These are phyloP conservation scores for Netta rufina DNA, from an alignment of 2,797 vertebrate genomes.

Conservation along the genomic window DNA sequence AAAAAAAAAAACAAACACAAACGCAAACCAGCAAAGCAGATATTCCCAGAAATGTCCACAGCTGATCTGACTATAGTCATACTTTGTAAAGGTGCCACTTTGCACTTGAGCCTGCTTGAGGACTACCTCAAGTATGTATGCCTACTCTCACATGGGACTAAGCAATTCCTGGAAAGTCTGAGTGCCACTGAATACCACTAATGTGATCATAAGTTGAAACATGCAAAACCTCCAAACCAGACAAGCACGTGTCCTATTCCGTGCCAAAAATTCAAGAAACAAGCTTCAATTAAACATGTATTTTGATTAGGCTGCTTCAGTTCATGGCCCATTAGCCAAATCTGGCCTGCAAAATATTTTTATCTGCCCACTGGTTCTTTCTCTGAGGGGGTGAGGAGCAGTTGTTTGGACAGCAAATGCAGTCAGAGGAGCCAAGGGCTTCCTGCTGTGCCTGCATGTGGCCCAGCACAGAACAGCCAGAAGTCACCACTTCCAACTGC, in stretches of 20 bases:
- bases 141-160: neutral
- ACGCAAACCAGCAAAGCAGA: neutral
- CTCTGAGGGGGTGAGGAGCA: constrained; percentile 2
- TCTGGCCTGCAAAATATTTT: constrained; percentile 41
- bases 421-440: constrained; percentile 36
- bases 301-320: constrained; percentile 19
- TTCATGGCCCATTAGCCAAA: constrained; percentile 45
- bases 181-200: neutral
- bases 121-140: neutral
- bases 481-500: constrained; percentile 21
- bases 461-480: constrained; percentile 31
- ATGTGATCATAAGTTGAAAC: neutral
- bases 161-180: neutral
- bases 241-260: neutral
- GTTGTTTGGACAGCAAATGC: constrained; percentile 45
- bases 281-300: constrained; percentile 19
- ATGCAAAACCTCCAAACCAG: neutral
- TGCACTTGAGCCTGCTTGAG: neutral
- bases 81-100: neutral
- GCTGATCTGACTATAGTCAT: neutral
- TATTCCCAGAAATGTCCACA: neutral
- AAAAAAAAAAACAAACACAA: neutral
- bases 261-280: constrained; percentile 19
- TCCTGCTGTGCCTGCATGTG: constrained; percentile 48
- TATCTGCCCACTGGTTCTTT: constrained; percentile 5